Evolutionary conservation across 30 jellyfish, hydroid and myxozoan species (phyloP), one percentile per base, ranked within the genome.

Genomic region (Aurelia aurita): DNA sequence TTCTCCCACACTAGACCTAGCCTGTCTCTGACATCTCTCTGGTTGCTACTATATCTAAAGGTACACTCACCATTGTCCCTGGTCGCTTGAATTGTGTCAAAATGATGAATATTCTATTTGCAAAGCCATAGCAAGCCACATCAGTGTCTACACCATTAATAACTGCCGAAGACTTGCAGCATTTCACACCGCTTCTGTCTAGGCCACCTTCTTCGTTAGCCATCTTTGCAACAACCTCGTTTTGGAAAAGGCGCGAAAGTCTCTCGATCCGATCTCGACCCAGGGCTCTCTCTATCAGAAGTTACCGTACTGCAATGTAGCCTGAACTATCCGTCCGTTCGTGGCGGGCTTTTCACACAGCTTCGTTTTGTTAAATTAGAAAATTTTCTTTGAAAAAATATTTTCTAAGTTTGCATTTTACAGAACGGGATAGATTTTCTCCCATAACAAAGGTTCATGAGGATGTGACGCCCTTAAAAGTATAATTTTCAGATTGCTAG

Each of bases 61-160:
- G 21, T 26, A 9, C 5, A 46, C 77, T 34, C 51, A 91, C 90
- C 85, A 91, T 75, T 23, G 95, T 85, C 10, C 98, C 98, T 51
- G 92, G 92, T 3, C 96, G 86, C 35, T 87, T 65, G 62, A 94
- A 80, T 71, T 91, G 98, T 28, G 98, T 77, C 21, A 91, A 31
- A 32, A 80, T 78, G 15, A 91, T 86, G 31, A 91, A 85, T 5
- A 91, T 85, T 19, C 96, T 82, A 67, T 91, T 91, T 54, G 85
- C 61, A 49, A 85, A 91, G 66, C 74, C 60, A 75, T 85, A 93
- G 32, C 96, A 94, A 22, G 79, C 61, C 9, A 91, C 61, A 63
- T 85, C 96, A 4, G 98, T 91, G 19, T 27, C 53, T 1, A 58
- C 65, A 19, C 73, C 89, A 64, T 85, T 75, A n/a, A 63, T 31